Base-by-base conservation (phyloP, 2,888 invertebrate species). In the Drosophila algonquin region DNA sequence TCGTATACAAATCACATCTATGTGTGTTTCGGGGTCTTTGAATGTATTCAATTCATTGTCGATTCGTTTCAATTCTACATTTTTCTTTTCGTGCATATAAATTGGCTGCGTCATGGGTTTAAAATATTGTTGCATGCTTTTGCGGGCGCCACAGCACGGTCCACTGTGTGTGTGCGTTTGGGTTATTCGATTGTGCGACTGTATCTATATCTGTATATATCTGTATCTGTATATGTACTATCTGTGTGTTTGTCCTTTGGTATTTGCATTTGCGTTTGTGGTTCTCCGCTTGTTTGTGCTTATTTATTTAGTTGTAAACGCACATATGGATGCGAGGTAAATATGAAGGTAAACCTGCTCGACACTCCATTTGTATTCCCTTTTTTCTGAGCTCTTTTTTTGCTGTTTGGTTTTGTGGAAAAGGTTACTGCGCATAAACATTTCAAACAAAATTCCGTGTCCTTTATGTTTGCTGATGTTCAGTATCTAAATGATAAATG, bases 41-140 rank as follows among this genome's bases (percentile, higher is more conserved):
- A n/a, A 10, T 53, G 62, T 70, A 73, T 81, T 73, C 72, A 73
- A 80, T 81, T 85, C 73, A 63, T 67, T 77, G 60, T 53, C 63
- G 69, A 72, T 76, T 77, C 64, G 54, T 40, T 71, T 63, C 56
- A 62, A 64, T 73, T 70, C 54, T 46, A 32, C 50, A n/a, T 32
- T 46, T 46, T 73, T 73, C 67, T 61, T 63, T 55, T 54, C 47
- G 58, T 72, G 65, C 77, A 76, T 67, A 75, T 69, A 84, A 77
- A 76, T 80, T 87, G 80, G 47, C 63, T 63, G 73, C 67, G 76
- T 80, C 76, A 82, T 63, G 76, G 64, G 71, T 79, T 84, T 64
- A 61, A 74, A 80, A 81, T 79, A 77, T 52, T 60, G 75, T 64
- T 74, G 84, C 87, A 81, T 79, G 83, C 83, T 79, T 80, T 73